These are phyloP conservation scores for Myopa tessellatipennis DNA, from an alignment of 2,888 invertebrate species.

Conservation along the genomic window DNA sequence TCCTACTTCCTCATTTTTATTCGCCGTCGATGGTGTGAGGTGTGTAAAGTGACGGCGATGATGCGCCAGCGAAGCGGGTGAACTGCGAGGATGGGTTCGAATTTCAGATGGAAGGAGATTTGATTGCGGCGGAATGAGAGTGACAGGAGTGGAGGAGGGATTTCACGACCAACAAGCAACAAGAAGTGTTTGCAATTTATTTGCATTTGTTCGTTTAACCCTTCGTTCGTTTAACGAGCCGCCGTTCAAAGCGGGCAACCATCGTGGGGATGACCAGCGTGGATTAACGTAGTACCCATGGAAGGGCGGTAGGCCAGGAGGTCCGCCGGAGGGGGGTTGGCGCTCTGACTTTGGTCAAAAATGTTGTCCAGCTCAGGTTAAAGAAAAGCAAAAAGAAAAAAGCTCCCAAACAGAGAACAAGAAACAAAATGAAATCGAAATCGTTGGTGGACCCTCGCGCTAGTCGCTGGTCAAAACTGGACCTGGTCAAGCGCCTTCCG, in stretches of 20 bases:
- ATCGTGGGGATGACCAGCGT: background rate
- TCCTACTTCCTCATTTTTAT: background rate
- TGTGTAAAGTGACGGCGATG: background rate
- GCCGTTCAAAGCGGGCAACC: background rate
- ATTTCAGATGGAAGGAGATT: background rate
- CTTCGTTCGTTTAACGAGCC: constrained; percentile 14
- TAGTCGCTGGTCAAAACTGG: constrained; percentile 3
- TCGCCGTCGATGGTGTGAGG: background rate
- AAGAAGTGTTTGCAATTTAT: constrained; percentile 40
- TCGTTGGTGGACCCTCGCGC: background rate
- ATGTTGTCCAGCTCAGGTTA: background rate
- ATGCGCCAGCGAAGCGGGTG: background rate
- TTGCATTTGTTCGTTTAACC: constrained; percentile 37
- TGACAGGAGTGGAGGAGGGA: background rate
- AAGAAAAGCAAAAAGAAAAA: constrained; percentile 1
- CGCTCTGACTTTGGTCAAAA: constrained; percentile 7
- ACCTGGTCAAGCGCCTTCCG: background rate
- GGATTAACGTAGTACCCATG: background rate
- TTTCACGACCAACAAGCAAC: background rate
- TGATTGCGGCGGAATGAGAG: background rate
- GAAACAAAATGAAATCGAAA: background rate
- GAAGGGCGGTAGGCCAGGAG: background rate
- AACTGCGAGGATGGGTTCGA: background rate
- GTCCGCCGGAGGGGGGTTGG: too few relatives aligned
- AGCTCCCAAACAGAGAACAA: background rate